A percentile compares a stretch with the other conserved stretches of the same genome.
Conservation (phyloP, 53 echinoderm and acorn worm species). For the Hippasteria phrygiana region DNA sequence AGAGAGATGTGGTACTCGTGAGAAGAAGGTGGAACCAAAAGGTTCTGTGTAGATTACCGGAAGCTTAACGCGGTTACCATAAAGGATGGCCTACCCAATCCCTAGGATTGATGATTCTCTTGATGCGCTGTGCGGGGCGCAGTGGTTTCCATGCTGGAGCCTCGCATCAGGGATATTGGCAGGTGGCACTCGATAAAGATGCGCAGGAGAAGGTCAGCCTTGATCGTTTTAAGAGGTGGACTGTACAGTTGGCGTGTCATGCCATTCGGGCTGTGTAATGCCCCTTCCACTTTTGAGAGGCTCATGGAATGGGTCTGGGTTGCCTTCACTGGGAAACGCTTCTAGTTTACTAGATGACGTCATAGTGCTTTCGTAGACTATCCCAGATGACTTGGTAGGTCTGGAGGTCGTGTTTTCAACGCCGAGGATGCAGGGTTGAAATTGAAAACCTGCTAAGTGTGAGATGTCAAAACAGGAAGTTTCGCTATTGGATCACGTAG, state of each 20-base stretch:
- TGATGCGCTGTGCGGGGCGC: constrained; percentile 54
- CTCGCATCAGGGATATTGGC: constrained; percentile 63
- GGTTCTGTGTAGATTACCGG: constrained; percentile 70
- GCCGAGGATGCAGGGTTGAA: not conserved
- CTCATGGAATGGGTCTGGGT: not conserved
- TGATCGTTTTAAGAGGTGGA: constrained; percentile 61
- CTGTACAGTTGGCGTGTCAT: constrained; percentile 60
- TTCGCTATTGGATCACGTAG: not conserved
- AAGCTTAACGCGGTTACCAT: constrained; percentile 56
- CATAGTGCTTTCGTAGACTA: not conserved
- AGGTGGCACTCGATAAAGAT: constrained; percentile 59
- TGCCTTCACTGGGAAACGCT: not conserved
- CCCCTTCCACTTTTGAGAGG: not conserved
- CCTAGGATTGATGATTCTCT: constrained; percentile 68
- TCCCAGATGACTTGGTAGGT: not conserved
- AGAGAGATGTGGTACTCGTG: too few relatives aligned
- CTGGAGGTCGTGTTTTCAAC: not conserved
- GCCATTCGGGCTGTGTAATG: constrained; percentile 61
- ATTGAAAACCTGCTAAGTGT: not conserved
- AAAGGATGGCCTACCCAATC: constrained; percentile 68
- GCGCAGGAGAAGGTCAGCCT: constrained; percentile 61
- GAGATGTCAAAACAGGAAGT: not conserved
- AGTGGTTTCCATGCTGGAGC: constrained; percentile 66
- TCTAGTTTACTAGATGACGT: not conserved
- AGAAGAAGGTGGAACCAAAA: constrained; percentile 66